Evolutionary conservation across 1,140 invertebrate genomes (phyloP), one percentile per base, ranked within the genome.

Genomic region (Drosophila truncata): DNA sequence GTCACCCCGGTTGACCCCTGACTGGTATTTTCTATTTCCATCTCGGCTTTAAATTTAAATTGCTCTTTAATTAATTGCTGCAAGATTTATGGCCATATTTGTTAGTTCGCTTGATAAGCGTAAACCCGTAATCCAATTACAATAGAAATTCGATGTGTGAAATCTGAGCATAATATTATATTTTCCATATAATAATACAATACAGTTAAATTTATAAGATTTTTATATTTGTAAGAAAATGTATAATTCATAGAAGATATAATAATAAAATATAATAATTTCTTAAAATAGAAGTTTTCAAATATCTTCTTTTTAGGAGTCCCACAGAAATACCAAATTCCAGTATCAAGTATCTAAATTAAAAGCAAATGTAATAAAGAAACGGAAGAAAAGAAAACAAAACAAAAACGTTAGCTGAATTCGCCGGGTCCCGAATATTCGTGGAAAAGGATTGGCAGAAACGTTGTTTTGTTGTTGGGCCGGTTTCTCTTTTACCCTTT

Each of bases 81-180:
- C n/a, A 69, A 67, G 85, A 90, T 90, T 90, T 85, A 90, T 90
- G 58, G 46, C 10, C 84, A 57, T 74, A 82, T 86, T 86, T 78
- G 52, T 50, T 50, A 31, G 29, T 63, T 64, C 62, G 27, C 50
- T 49, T 78, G 74, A 79, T 78, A 76, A 76, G 50, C 37, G 1
- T 39, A 23, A 25, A 31, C 29, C 49, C 46, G 27, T 50, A n/a
- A 50, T 42, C 18, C 23, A 41, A 46, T 73, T 25, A 72, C 70
- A 41, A 72, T 72, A 35, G 44, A 25, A 50, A 72, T 35, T 72
- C 66, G 44, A 49, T 72, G 27, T 27, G 20, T 16, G 41, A 35
- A 35, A 35, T 23, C 9, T 6, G 18, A 54, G 9, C 2, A 20
- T 9, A 35, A 13, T 42, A 20, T 20, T 4, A 20, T 10, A 25